Evolutionary conservation across 2,113 vertebrate genomes (phyloP).

Genomic region (Varanus komodoensis): DNA sequence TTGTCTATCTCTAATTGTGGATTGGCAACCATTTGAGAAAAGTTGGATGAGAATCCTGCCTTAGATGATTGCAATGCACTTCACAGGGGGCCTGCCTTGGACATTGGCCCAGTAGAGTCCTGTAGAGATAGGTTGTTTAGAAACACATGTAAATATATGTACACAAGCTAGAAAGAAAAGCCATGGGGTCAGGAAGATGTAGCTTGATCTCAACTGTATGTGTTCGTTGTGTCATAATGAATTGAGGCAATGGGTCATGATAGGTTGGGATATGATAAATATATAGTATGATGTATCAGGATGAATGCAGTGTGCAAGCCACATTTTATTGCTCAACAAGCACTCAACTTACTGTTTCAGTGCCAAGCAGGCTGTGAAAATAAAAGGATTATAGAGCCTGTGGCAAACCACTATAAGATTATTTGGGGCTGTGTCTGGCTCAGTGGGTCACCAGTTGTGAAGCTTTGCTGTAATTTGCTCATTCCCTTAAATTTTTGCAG

Average conservation of each 20-base stretch:
- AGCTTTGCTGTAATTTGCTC: neutral
- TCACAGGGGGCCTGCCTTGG: too few relatives aligned
- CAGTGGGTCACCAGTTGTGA: neutral
- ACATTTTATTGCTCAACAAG: too few relatives aligned
- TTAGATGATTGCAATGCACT: neutral
- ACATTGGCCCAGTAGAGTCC: too few relatives aligned
- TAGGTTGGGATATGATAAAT: too few relatives aligned
- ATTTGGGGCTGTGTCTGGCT: neutral
- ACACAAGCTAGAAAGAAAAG: neutral
- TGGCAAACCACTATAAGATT: neutral
- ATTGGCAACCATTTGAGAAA: neutral
- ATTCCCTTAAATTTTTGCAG: neutral
- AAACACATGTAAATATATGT: too few relatives aligned
- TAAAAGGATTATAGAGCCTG: neutral
- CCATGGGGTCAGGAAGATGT: too few relatives aligned
- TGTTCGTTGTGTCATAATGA: neutral
- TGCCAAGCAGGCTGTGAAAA: neutral
- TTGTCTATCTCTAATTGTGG: neutral
- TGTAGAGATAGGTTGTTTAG: too few relatives aligned
- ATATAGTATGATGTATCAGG: too few relatives aligned
- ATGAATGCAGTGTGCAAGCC: too few relatives aligned
- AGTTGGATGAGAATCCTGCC: neutral
- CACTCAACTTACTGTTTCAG: neutral
- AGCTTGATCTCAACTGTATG: neutral
- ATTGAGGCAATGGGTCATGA: neutral